phyloP scores from a whole-genome alignment of 2,797 vertebrate species.

The Falco cherrug region DNA sequence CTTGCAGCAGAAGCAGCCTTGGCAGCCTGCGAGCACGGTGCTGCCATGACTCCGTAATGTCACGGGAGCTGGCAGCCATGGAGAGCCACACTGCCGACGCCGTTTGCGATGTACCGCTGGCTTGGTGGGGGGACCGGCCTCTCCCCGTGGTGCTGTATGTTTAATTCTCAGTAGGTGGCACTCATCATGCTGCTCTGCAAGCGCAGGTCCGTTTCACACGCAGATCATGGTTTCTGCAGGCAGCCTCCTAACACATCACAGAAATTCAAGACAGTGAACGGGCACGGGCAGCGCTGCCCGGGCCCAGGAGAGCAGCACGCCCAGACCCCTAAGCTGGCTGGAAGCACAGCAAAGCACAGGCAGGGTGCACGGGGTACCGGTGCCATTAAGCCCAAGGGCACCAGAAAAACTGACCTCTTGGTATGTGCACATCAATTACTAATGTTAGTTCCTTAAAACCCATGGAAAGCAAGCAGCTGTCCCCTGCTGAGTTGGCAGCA shows the following conservation, averaged over 20 bases:
- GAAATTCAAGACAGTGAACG: background rate
- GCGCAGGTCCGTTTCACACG: background rate
- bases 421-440: background rate
- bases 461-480: background rate
- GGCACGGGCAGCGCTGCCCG: background rate
- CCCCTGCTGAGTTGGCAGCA: background rate
- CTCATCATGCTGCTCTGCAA: background rate
- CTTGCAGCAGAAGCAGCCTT: background rate
- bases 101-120: accelerated
- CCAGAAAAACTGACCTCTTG: background rate
- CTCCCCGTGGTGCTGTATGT: background rate
- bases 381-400: background rate
- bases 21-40: background rate
- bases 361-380: background rate
- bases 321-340: background rate
- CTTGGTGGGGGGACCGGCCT: background rate
- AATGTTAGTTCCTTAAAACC: background rate
- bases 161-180: conserved; percentile 8
- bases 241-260: background rate
- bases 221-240: background rate
- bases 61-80: background rate
- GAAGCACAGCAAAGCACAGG: background rate
- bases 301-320: background rate
- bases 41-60: background rate
- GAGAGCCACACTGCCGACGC: background rate